phyloP scores from a whole-genome alignment of 1,140 invertebrate genomes.

The Caenorhabditis inopinata region DNA sequence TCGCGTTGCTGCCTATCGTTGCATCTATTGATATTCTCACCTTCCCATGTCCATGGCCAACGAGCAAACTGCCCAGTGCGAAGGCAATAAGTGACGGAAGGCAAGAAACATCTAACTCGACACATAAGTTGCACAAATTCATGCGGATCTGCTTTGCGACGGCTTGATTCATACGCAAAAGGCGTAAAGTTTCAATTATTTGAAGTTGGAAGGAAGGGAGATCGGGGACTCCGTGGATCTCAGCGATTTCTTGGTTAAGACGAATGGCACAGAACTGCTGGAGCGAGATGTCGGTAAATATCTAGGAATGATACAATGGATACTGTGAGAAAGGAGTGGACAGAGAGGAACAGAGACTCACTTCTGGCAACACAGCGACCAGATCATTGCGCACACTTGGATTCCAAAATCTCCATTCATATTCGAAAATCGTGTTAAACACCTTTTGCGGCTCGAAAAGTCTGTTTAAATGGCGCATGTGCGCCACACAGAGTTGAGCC shows the following conservation, averaged over 20 bases:
- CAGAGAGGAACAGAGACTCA: not conserved
- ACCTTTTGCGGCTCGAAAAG: not conserved
- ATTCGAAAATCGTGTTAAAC: conserved; percentile 22
- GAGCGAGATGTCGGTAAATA: not conserved
- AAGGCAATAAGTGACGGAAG: not conserved
- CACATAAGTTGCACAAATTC: not conserved
- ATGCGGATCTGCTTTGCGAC: not conserved
- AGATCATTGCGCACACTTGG: not conserved
- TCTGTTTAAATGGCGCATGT: not conserved
- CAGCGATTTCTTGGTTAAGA: not conserved
- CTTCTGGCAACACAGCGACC: not conserved
- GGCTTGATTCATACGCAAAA: not conserved
- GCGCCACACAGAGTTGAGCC: not conserved
- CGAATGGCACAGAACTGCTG: not conserved
- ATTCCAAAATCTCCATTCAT: not conserved
- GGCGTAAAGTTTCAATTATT: conserved; percentile 16
- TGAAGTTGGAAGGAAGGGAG: not conserved
- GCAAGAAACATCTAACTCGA: not conserved
- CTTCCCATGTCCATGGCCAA: not conserved
- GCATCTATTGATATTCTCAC: too few species aligned
- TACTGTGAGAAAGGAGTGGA: not conserved
- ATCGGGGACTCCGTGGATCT: not conserved
- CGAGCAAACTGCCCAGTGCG: not conserved
- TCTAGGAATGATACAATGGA: not conserved
- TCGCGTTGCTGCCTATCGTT: too few species aligned